Base-by-base conservation (phyloP, 2,797 vertebrate genomes). In the Ctenopoma multispine region DNA sequence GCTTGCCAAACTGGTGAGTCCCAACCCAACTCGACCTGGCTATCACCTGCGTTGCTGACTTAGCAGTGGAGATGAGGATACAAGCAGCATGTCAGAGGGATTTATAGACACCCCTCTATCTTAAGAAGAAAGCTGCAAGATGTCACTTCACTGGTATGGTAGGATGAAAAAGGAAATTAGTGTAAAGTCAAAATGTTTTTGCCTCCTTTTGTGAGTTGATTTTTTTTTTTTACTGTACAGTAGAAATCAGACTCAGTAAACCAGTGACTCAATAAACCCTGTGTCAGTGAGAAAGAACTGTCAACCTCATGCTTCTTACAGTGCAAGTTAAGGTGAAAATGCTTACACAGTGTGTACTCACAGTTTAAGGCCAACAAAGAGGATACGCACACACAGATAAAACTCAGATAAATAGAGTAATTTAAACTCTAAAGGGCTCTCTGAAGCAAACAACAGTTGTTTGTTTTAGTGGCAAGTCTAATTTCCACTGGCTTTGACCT, bases 41-140 rank as follows among this genome's bases (percentile, higher is more conserved):
- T 59, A 63, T 72, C 63, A 76, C 56, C 63, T 72, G 68, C 10
- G 11, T 29, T 4, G 2, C 78, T 82, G 62, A 75, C 56, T 62
- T 67, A 54, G 59, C 76, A 75, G 74, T 46, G 59, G 47, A 41
- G 40, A 53, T 50, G 34, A 54, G 27, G 53, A 27, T 21, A 38
- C 21, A 9, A 49, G 53, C 50, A 18, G 12, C 18, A 12, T 24
- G 73, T 27, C 60, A 47, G n/a, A 17, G 31, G 3, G 47, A 46
- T 27, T 36, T 41, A 31, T 14, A 59, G 31, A 47, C 34, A 56
- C 17, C 13, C 7, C 18, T 67, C 50, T 27, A 18, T 54, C 41
- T 58, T 17, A 60, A 18, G 10, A 23, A n/a, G n/a, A n/a, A n/a
- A 50, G n/a, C 51, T 47, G 21, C 11, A 12, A 34, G 61, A n/a